Evolutionary conservation across 2,113 vertebrate species (phyloP).

Genomic region (Nannobrachium achirus): DNA sequence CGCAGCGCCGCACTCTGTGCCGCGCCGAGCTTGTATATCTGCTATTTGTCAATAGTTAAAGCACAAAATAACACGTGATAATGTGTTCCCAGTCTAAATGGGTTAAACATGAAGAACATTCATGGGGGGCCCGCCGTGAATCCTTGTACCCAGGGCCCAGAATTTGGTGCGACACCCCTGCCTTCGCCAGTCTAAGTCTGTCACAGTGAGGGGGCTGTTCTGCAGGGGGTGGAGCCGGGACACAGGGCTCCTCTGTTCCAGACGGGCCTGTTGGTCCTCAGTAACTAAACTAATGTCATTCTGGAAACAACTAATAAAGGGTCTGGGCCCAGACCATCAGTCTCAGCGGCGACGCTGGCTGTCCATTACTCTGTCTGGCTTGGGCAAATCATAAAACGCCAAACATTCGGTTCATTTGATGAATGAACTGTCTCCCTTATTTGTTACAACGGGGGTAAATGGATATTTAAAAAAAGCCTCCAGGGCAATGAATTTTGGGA

Average conservation of each 20-base stretch:
- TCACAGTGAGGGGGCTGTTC: slow-evolving; percentile 18
- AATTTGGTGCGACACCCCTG: no score
- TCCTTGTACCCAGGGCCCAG: no score
- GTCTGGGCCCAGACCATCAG: slow-evolving; percentile 36
- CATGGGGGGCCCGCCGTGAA: no score
- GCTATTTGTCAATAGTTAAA: no score
- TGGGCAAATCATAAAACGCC: slow-evolving; percentile 3
- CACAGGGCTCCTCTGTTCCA: slow-evolving; percentile 63
- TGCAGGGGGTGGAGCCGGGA: slow-evolving; percentile 4
- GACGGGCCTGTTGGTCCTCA: slow-evolving; percentile 69
- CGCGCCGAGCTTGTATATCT: no score
- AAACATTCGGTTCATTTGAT: slow-evolving; percentile 11
- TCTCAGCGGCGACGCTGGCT: slow-evolving; percentile 51
- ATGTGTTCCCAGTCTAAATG: no score
- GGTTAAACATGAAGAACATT: no score
- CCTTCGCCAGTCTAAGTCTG: slow-evolving; percentile 23
- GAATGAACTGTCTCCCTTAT: slow-evolving; percentile 20
- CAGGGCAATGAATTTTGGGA: no score
- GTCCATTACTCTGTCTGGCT: slow-evolving; percentile 49
- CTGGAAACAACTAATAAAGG: slow-evolving; percentile 75
- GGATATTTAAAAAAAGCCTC: no score
- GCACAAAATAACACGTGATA: no score
- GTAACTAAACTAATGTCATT: slow-evolving; percentile 80
- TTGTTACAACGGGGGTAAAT: neutral
- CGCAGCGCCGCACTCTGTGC: no score